Percentiles rank a stretch among this genome's conserved stretches.
Conservation (phyloP, 2,113 vertebrate genomes). For the Thoracochromis brauschi region DNA sequence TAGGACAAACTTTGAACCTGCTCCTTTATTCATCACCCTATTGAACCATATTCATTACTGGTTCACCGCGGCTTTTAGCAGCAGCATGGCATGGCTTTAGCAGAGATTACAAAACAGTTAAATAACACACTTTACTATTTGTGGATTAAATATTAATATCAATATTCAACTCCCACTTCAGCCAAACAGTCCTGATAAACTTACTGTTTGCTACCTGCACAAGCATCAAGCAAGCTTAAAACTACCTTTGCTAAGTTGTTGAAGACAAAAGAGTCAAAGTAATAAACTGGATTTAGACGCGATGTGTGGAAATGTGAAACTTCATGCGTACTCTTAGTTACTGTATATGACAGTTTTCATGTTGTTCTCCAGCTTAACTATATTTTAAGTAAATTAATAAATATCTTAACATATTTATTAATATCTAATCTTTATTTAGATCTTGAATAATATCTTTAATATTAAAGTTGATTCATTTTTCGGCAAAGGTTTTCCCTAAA, state of each 20-base stretch:
- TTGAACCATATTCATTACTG: neutral
- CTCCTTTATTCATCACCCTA: neutral
- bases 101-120: neutral
- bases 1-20: neutral
- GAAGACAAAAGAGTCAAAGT: neutral
- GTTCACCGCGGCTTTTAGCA: neutral
- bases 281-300: neutral
- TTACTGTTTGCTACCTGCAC: neutral
- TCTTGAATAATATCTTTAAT: neutral
- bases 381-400: neutral
- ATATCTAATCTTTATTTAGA: neutral
- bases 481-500: neutral
- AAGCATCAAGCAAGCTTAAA: accelerated
- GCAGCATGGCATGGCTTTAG: neutral
- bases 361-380: neutral
- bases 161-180: neutral
- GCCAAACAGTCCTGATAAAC: neutral
- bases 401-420: neutral
- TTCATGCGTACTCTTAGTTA: neutral
- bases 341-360: accelerated
- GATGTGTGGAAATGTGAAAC: neutral
- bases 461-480: neutral
- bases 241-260: neutral
- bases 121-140: neutral
- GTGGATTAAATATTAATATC: neutral